Evolutionary conservation across 2,888 invertebrate genomes (phyloP), one percentile per base, ranked within the genome.

Genomic region (Platycnemis pennipes): DNA sequence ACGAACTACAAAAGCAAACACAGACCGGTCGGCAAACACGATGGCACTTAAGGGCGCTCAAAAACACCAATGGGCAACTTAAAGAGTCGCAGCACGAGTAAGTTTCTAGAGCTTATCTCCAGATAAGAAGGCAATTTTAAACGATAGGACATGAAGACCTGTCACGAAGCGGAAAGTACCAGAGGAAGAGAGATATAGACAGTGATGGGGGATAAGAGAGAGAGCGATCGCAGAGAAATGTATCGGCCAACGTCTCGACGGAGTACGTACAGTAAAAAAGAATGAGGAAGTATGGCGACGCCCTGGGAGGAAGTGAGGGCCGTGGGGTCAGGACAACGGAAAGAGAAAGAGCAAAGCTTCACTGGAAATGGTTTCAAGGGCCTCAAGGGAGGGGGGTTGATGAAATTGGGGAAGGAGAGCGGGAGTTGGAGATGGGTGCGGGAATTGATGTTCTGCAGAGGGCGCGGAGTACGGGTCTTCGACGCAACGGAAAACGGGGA

Each of bases 271-370:
- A n/a, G n/a, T n/a, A n/a, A n/a, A n/a, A n/a, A n/a, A n/a, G n/a
- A 22, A 31, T 69, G 37, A 37, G 77, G 37, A 26, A 77, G 77
- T 31, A 77, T n/a, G 63, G 26, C 26, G 63, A 63, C 56, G 89
- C 49, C 19, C 22, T 5, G 44, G 69, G 63, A 44, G 8, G 45
- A 31, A 7, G 69, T 5, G 53, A 22, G 31, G 42, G 11, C 0
- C 26, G 45, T 16, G 37, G 46, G 46, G n/a, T 26, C 37, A 53
- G 8, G 42, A n/a, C 4, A 49, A 45, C 3, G 45, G 91, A 44
- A 63, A 89, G 88, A 88, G 89, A 37, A 46, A 31, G 91, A 44
- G 44, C 22, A 91, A 63, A 42, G 26, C 63, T 22, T 13, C n/a
- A 77, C 77, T 7, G 77, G 77, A 77, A 77, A 77, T 77, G 37